Evolutionary conservation across 2,888 invertebrate species (phyloP).

Genomic region (Thysanoteuthis rhombus): DNA sequence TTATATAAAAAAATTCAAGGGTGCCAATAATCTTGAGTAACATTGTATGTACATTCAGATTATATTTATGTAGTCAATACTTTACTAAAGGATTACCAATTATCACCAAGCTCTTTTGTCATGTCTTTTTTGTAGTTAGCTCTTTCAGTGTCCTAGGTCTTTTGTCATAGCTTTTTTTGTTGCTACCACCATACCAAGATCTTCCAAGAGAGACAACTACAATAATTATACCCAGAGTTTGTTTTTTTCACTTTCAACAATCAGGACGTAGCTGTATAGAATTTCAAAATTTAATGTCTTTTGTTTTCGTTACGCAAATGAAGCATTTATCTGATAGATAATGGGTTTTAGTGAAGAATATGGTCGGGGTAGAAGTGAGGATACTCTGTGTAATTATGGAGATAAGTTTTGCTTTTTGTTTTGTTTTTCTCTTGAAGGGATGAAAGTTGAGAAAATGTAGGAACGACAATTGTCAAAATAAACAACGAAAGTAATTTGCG

Average conservation of each 20-base stretch:
- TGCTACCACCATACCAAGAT: too few relatives aligned
- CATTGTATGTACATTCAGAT: too few relatives aligned
- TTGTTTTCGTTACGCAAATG: neutral
- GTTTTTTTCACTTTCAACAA: neutral
- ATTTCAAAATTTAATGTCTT: neutral
- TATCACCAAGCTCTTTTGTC: too few relatives aligned
- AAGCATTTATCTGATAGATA: neutral
- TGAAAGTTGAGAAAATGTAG: neutral
- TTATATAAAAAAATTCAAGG: too few relatives aligned
- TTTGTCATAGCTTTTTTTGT: too few relatives aligned
- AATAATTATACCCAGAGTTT: neutral
- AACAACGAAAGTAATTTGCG: neutral
- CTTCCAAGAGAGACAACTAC: neutral
- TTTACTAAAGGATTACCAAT: too few relatives aligned
- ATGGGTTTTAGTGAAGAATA: neutral
- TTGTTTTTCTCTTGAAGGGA: too few relatives aligned
- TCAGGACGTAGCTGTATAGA: neutral
- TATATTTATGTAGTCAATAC: too few relatives aligned
- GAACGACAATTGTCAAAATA: neutral
- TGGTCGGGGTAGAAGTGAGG: neutral
- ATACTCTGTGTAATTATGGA: neutral
- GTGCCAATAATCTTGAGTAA: too few relatives aligned
- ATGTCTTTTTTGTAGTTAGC: too few relatives aligned
- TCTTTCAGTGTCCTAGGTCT: too few relatives aligned
- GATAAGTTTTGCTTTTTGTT: too few relatives aligned